Evolutionary conservation across 2,888 invertebrate genomes (phyloP).

Genomic region (Ennomos quercinarius): DNA sequence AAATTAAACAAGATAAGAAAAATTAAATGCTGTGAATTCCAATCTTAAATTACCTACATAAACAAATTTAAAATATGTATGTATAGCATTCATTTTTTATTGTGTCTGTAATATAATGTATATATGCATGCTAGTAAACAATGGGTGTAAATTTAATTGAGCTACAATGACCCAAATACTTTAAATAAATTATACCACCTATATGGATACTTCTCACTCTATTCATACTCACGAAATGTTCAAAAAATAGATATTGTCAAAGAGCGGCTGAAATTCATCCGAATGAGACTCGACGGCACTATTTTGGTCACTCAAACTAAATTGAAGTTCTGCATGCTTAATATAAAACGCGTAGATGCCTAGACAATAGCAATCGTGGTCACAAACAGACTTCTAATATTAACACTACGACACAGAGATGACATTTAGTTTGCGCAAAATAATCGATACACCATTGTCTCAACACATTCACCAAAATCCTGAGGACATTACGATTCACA

Average conservation of each 20-base stretch:
- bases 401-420: conserved; percentile 83
- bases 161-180: not conserved
- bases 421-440: conserved; percentile 85
- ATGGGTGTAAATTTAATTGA: too few species aligned
- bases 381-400: conserved; percentile 84
- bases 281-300: conserved; percentile 70
- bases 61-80: too few species aligned
- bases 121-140: too few species aligned
- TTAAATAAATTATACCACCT: conserved; percentile 23
- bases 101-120: too few species aligned
- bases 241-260: conserved; percentile 70
- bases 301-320: conserved; percentile 79
- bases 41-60: too few species aligned
- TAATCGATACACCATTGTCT: conserved; percentile 86
- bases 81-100: too few species aligned
- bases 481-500: conserved; percentile 62
- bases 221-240: conserved; percentile 56
- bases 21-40: too few species aligned
- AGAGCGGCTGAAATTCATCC: conserved; percentile 64
- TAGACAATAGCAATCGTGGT: conserved; percentile 81
- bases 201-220: conserved; percentile 23
- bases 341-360: conserved; percentile 83
- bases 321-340: conserved; percentile 77
- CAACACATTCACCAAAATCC: conserved; percentile 79
- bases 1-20: too few species aligned